These are phyloP conservation scores for Rhagoletis zephyria DNA, from an alignment of 1,140 invertebrate species.

Conservation along the genomic window DNA sequence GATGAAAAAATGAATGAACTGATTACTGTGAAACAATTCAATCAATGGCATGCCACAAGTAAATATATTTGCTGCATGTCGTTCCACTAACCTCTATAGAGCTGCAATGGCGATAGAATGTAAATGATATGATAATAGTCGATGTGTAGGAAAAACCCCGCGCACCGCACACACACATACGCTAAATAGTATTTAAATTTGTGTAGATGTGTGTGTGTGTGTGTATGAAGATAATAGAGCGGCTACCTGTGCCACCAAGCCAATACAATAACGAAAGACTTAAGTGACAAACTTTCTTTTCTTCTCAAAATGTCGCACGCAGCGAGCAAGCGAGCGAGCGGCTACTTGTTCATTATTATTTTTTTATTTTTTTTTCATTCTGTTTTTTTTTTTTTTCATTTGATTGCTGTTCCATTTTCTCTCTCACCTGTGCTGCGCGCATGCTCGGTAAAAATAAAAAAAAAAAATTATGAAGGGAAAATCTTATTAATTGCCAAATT, in stretches of 20 bases:
- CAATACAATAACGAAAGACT: conserved; percentile 54
- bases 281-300: conserved; percentile 69
- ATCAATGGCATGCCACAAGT: neutral
- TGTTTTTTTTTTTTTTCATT: conserved; percentile 34
- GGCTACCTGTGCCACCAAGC: neutral
- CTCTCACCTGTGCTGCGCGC: conserved; percentile 10
- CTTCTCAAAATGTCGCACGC: conserved; percentile 43
- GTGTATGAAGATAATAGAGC: neutral
- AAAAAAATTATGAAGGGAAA: conserved; percentile 21
- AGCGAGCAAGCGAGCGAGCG: neutral
- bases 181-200: neutral
- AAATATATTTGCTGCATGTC: conserved; percentile 10
- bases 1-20: neutral
- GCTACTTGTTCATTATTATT: conserved; percentile 5
- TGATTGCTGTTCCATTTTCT: conserved; percentile 23
- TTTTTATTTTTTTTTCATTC: conserved; percentile 28
- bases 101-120: conserved; percentile 23
- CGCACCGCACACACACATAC: neutral
- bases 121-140: conserved; percentile 27
- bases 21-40: neutral
- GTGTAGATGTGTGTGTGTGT: neutral
- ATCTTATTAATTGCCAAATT: conserved; percentile 39
- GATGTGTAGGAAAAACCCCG: neutral
- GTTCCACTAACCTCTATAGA: conserved; percentile 22
- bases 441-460: neutral